Percentiles rank a stretch among this genome's conserved stretches.
Evolutionary conservation across 2,797 vertebrate species (phyloP).

Genomic region (Pseudomugil gertrudae): DNA sequence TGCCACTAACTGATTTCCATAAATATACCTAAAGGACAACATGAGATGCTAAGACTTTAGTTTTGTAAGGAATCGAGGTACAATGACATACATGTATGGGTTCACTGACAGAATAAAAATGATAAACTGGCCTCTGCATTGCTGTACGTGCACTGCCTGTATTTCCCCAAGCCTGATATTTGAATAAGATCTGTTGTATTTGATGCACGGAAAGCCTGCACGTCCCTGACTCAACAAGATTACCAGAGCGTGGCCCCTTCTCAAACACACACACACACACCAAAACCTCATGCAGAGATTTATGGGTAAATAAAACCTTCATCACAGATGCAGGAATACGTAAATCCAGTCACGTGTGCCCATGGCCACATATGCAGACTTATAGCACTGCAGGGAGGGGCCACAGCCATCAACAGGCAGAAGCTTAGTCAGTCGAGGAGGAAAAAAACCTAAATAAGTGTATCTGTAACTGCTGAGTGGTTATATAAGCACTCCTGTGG

Average conservation of each 20-base stretch:
- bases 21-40: background rate
- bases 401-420: constrained; percentile 13
- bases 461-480: constrained; percentile 27
- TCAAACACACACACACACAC: constrained; percentile 24
- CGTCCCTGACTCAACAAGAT: constrained; percentile 65
- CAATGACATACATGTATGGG: constrained; percentile 10
- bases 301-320: constrained; percentile 74
- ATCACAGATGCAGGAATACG: constrained; percentile 66
- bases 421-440: constrained; percentile 11
- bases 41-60: background rate
- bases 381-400: constrained; percentile 25
- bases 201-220: constrained; percentile 63
- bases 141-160: constrained; percentile 36
- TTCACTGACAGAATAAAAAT: constrained; percentile 11
- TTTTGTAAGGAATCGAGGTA: background rate
- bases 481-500: constrained; percentile 57
- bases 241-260: constrained; percentile 43
- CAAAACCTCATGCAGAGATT: constrained; percentile 55
- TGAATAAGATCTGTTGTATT: constrained; percentile 65
- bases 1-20: background rate
- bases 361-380: constrained; percentile 20
- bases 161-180: constrained; percentile 32
- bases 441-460: constrained; percentile 23
- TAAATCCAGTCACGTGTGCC: constrained; percentile 70
- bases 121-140: constrained; percentile 12